Percentiles rank a stretch among this genome's conserved stretches.
phyloP scores from a whole-genome alignment of 2,113 vertebrate species.

The Riparia riparia region DNA sequence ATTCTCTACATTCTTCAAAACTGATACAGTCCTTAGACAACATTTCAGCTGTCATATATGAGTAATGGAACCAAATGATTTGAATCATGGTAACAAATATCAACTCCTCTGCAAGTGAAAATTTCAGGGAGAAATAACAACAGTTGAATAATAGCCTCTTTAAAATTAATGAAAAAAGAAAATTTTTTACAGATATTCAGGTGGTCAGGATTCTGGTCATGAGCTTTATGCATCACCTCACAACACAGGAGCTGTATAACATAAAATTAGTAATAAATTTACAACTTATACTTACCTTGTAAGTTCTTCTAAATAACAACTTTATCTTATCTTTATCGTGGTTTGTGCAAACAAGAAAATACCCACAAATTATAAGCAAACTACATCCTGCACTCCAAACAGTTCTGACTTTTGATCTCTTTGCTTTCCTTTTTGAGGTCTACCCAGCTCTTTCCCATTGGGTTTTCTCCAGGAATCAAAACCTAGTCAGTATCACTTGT shows the following conservation, averaged over 20 bases:
- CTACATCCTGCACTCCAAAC: background rate
- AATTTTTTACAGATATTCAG: background rate
- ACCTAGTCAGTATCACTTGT: slow-evolving; percentile 16
- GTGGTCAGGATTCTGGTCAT: background rate
- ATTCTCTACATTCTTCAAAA: background rate
- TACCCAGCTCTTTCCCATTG: background rate
- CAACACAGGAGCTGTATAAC: background rate
- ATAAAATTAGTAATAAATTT: background rate
- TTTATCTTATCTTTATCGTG: background rate
- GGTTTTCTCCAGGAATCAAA: slow-evolving; percentile 29
- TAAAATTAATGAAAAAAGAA: background rate
- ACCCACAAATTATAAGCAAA: background rate
- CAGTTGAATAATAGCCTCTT: background rate
- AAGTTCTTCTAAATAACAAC: background rate
- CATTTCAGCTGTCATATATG: background rate
- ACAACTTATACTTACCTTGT: background rate
- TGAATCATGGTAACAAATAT: background rate
- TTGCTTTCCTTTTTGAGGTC: background rate
- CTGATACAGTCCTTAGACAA: background rate
- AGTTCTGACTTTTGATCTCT: background rate
- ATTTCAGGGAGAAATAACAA: background rate
- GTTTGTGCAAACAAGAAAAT: background rate
- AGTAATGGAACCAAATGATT: slow-evolving; percentile 6
- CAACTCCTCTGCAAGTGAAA: background rate
- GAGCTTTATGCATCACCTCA: background rate